Percentiles rank a stretch among this genome's conserved stretches.
Evolutionary conservation across 2,797 vertebrate species (phyloP).

Genomic region (Harpagifer antarcticus): DNA sequence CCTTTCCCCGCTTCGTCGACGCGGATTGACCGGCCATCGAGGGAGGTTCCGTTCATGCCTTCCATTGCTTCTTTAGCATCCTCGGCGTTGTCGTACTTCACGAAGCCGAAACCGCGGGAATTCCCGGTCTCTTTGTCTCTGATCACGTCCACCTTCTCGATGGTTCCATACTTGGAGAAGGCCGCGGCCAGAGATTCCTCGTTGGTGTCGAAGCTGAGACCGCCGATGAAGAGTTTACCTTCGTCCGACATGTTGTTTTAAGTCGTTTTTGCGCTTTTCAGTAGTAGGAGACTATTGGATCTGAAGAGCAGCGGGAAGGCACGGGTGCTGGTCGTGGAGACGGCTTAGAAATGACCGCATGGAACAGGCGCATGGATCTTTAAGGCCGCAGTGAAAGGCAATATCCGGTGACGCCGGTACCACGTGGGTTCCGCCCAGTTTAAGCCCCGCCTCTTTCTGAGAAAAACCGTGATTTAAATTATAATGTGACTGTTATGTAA

Average conservation of each 20-base stretch:
- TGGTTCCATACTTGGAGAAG: slow-evolving; percentile 94
- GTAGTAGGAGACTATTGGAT: no score
- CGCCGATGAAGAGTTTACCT: slow-evolving; percentile 95
- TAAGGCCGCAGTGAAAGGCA: no score
- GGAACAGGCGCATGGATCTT: no score
- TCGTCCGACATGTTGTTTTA: slow-evolving; percentile 88
- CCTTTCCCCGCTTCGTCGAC: slow-evolving; percentile 97
- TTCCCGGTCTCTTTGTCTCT: slow-evolving; percentile 94
- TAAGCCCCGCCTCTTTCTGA: no score
- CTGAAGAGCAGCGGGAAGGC: no score
- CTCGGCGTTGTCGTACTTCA: slow-evolving; percentile 94
- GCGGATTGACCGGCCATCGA: slow-evolving; percentile 93
- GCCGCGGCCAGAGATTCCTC: slow-evolving; percentile 93
- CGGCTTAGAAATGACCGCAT: no score
- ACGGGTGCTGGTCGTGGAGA: no score
- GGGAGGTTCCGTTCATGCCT: slow-evolving; percentile 96
- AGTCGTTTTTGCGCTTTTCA: no score
- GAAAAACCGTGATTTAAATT: no score
- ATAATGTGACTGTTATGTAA: no score
- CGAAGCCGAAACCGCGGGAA: slow-evolving; percentile 95
- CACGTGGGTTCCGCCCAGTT: no score
- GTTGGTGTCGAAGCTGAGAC: slow-evolving; percentile 95
- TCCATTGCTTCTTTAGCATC: slow-evolving; percentile 95
- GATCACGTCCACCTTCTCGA: slow-evolving; percentile 95
- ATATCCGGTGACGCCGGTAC: no score